These are phyloP conservation scores for Oreortyx pictus DNA, from an alignment of 2,797 vertebrate genomes.

Conservation along the genomic window DNA sequence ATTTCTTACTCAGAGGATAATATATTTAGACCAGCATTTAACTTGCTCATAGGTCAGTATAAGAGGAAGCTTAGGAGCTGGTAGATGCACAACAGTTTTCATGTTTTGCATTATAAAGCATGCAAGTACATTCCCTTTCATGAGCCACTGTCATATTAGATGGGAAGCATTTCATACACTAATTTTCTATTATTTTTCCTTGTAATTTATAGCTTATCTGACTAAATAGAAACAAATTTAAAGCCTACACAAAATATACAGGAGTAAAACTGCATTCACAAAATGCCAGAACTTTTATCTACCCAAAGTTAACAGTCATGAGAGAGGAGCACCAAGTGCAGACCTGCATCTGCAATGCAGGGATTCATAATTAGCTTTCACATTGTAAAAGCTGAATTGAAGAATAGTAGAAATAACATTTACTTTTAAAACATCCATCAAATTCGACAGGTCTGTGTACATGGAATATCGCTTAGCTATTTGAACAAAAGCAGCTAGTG, in stretches of 20 bases:
- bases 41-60: background rate
- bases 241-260: background rate
- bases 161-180: background rate
- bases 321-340: background rate
- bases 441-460: background rate
- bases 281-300: background rate
- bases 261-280: background rate
- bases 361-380: background rate
- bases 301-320: background rate
- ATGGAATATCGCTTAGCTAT: background rate
- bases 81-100: background rate
- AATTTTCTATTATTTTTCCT: background rate
- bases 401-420: background rate
- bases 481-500: background rate
- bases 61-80: background rate
- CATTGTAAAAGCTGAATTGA: background rate
- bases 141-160: background rate
- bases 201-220: background rate
- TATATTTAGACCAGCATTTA: background rate
- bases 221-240: background rate
- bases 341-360: background rate
- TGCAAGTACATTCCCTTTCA: background rate
- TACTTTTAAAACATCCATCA: background rate
- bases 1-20: background rate
- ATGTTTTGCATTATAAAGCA: background rate